Base-by-base conservation (phyloP, 2,888 invertebrate species). In the Orchesellides sinensis region DNA sequence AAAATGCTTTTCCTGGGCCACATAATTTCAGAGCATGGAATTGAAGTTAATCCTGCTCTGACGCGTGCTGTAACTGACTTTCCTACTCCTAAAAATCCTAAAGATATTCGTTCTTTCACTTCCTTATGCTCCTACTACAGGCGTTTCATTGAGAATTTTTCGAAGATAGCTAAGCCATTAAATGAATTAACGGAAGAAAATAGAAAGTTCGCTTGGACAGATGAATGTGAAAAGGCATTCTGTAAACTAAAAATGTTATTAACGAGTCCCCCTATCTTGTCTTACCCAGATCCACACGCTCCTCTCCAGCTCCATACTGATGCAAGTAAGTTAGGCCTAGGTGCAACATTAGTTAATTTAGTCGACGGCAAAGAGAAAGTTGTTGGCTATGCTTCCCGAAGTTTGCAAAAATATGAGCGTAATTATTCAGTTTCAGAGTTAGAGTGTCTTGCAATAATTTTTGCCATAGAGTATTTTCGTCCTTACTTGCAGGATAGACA, bases 1-100 rank as follows among this genome's bases (percentile, higher is more conserved):
- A 21, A 70, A 35, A 6, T 70, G 14, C 32, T 35, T 21, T 29
- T 70, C n/a, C 12, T 70, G 2, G 70, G 70, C 14, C 70, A 70
- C 35, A n/a, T 25, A 14, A 25, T 70, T 23, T 10, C 27, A 6
- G 63, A 23, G 35, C 3, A 68, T 3, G 70, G 70, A 1, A 35
- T 70, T 35, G 19, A 23, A n/a, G 35, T 70, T 12, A 45, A 70
- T 6, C n/a, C 52, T 19, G 52, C 27, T 3, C 25, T 23, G 21
- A 27, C n/a, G 0, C 21, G n/a, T 21, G 47, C 47, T 35, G 70
- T 70, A 10, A 25, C 21, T 2, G 17, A 54, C 14, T 21, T 54
- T n/a, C 70, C 54, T 2, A 1, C 10, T 6, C 56, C 70, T 21
- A 10, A 3, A n/a, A 66, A 66, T 10, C 8, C 25, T 3, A 66